A percentile compares a stretch with the other conserved stretches of the same genome.
Conservation (phyloP, 1,140 invertebrate species). For the Papilio helenus region DNA sequence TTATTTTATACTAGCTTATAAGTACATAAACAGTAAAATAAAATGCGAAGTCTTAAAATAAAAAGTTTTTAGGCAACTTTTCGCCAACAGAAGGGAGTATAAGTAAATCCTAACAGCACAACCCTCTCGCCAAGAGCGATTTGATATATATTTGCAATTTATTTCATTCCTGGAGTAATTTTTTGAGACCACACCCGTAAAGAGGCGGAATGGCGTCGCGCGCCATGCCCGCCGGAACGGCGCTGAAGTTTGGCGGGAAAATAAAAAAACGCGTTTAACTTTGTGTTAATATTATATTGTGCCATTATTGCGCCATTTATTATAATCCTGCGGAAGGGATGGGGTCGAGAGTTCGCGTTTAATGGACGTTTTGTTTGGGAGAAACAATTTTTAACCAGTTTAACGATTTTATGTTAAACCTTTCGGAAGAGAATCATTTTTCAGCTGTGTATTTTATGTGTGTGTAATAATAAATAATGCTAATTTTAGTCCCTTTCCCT, state of each 20-base stretch:
- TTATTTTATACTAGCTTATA: no score
- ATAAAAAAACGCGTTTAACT: conserved; percentile 81
- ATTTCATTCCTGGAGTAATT: conserved; percentile 74
- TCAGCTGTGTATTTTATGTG: conserved; percentile 53
- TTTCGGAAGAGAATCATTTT: conserved; percentile 66
- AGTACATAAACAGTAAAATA: not conserved
- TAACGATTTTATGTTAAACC: conserved; percentile 70
- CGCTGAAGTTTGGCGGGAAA: conserved; percentile 70
- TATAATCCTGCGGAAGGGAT: conserved; percentile 78
- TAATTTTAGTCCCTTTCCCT: no score
- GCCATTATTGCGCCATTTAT: conserved; percentile 82
- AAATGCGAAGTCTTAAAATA: not conserved
- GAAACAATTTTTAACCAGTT: conserved; percentile 71
- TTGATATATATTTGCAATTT: conserved; percentile 81
- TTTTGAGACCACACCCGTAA: conserved; percentile 68
- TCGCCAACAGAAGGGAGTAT: conserved; percentile 32
- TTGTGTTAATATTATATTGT: conserved; percentile 82
- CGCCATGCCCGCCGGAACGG: conserved; percentile 61
- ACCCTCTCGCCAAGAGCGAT: conserved; percentile 51
- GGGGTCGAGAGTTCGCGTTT: conserved; percentile 73
- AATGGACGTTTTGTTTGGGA: conserved; percentile 80
- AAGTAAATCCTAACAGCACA: conserved; percentile 36
- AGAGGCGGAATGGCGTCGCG: conserved; percentile 66
- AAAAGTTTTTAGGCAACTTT: not conserved
- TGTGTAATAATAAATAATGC: not conserved